These are phyloP conservation scores for Microchrysa polita DNA, from an alignment of 2,888 invertebrate species.

Conservation along the genomic window DNA sequence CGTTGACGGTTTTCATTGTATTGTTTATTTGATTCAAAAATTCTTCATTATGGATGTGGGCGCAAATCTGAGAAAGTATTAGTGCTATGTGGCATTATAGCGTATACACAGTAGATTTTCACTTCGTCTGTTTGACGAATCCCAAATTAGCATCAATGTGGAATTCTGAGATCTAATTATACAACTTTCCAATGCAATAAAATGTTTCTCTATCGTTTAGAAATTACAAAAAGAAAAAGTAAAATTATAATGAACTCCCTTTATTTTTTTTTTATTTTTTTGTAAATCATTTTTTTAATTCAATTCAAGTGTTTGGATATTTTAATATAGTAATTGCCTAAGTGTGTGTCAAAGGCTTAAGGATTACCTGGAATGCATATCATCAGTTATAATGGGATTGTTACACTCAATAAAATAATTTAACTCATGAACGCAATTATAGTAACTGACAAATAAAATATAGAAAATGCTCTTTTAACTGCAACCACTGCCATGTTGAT, in stretches of 20 bases:
- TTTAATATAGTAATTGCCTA: no score
- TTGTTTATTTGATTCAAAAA: constrained; percentile 37
- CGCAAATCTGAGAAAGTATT: neutral
- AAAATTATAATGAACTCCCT: constrained; percentile 14
- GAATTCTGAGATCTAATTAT: constrained; percentile 35
- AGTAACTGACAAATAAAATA: no score
- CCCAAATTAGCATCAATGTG: constrained; percentile 41
- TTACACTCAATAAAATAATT: no score
- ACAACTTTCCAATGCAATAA: constrained; percentile 11
- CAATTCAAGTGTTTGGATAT: no score
- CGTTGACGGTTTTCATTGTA: constrained; percentile 19
- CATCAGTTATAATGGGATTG: no score
- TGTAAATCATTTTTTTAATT: constrained; percentile 11
- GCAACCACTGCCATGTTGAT: no score
- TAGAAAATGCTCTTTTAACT: no score
- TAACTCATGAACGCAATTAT: no score
- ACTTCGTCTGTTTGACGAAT: neutral
- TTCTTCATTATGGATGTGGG: neutral
- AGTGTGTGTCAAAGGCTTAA: no score
- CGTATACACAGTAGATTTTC: constrained; percentile 23
- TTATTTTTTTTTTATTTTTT: neutral
- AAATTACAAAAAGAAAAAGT: neutral
- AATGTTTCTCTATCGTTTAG: neutral
- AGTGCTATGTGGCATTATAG: constrained; percentile 33
- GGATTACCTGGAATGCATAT: no score